Base-by-base conservation (phyloP, 2,888 invertebrate species). In the Drosophila leonis region DNA sequence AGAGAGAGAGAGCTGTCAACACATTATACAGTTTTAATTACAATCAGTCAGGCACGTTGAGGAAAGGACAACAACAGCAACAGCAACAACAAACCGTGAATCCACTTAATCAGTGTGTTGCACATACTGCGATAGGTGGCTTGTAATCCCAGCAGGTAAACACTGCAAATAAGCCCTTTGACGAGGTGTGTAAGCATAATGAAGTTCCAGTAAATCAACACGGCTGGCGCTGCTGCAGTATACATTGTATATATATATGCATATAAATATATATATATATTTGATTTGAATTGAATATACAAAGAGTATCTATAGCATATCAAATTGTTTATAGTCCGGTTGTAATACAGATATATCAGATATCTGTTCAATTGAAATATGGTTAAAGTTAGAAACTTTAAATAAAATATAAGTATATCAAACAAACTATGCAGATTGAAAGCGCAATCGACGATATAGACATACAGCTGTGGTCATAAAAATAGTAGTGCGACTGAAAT, bases 1-100 rank as follows among this genome's bases (percentile, higher is more conserved):
- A 20, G 33, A 18, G 20, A 1, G 24, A n/a, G 10, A 1, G 44
- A 49, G 51, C 51, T 74, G 78, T 60, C 68, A 71, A 71, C 66
- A 66, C 73, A 78, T 83, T 81, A 78, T 83, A 61, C 84, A 78
- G 68, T 69, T 83, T 81, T 83, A 81, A 81, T 81, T 81, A 83
- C 84, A 78, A 65, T 71, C 71, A 48, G 59, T 51, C 60, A 56
- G n/a, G 54, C 7, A n/a, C 7, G 31, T 31, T 15, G 35, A 24
- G 12, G 1, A 27, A 9, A 33, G 29, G 5, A 4, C 20, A 42
- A 5, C 41, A 31, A 2, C 10, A 35, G 20, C 56, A 56, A 5
- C 41, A 31, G 2, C 10, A 35, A 31, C 56, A 56, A 56, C 31
- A 35, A 35, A n/a, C n/a, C 24, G 8, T 12, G 24, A 24, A 44